phyloP scores from a whole-genome alignment of 2,797 vertebrate species.

The Coregonus ussuriensis region DNA sequence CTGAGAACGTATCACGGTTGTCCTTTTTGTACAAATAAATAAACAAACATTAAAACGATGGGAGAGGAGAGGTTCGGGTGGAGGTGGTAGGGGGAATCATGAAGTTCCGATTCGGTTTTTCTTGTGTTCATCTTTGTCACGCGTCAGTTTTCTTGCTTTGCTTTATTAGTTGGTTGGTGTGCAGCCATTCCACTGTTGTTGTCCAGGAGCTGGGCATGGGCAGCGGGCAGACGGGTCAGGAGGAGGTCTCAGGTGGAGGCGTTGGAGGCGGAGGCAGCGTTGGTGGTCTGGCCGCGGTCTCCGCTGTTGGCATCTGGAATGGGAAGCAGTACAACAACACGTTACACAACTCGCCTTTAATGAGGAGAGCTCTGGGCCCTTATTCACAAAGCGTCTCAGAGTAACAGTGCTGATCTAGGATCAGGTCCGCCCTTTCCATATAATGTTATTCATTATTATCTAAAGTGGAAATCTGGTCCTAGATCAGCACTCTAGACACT shows the following conservation, averaged over 20 bases:
- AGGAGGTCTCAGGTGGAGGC: slow-evolving; percentile 82
- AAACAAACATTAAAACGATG: not conserved
- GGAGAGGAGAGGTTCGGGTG: slow-evolving; percentile 6
- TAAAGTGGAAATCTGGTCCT: too few species aligned
- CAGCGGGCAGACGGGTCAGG: slow-evolving; percentile 67
- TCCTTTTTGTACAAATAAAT: slow-evolving; percentile 31
- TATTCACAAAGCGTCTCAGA: too few species aligned
- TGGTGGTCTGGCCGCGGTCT: slow-evolving; percentile 84
- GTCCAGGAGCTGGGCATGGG: not conserved
- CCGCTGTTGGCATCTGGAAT: slow-evolving; percentile 70
- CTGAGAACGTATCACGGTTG: slow-evolving; percentile 29
- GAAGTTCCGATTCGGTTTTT: not conserved
- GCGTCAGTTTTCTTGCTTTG: not conserved
- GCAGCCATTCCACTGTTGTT: not conserved
- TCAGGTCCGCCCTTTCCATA: too few species aligned
- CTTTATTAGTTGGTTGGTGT: not conserved
- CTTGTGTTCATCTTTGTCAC: not conserved
- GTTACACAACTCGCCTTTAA: too few species aligned
- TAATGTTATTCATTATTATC: too few species aligned
- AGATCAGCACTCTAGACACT: too few species aligned
- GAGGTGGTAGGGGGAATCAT: slow-evolving; percentile 16
- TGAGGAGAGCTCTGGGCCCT: too few species aligned
- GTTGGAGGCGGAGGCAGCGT: slow-evolving; percentile 81
- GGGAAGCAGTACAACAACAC: not conserved
- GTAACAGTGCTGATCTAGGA: too few species aligned